Evolutionary conservation across 2,797 vertebrate species (phyloP).

Genomic region (Fringilla coelebs): DNA sequence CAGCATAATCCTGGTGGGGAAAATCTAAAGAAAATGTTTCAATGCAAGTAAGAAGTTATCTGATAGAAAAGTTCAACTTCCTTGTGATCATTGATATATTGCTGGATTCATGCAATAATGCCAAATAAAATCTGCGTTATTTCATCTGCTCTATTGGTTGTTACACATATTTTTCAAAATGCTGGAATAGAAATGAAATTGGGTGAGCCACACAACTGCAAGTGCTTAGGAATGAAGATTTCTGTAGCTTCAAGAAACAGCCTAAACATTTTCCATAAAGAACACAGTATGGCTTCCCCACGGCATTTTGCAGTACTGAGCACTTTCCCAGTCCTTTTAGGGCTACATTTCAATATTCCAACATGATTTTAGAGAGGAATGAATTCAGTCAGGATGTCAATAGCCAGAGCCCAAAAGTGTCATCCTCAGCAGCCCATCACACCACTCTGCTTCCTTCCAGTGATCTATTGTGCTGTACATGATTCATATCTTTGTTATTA

Average conservation of each 20-base stretch:
- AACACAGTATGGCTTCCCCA: neutral
- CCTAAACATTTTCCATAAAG: neutral
- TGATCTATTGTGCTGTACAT: neutral
- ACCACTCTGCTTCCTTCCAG: neutral
- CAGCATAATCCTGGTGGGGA: neutral
- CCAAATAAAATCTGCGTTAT: neutral
- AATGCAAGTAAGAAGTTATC: neutral
- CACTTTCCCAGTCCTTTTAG: neutral
- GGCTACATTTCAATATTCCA: neutral
- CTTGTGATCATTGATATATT: neutral
- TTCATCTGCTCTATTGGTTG: neutral
- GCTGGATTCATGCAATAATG: neutral
- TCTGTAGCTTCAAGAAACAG: neutral
- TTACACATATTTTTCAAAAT: neutral
- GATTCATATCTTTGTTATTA: neutral
- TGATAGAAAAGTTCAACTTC: neutral
- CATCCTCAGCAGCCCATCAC: neutral
- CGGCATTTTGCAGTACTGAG: neutral
- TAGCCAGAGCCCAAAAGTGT: neutral
- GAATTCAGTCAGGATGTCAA: neutral
- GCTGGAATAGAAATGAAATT: neutral
- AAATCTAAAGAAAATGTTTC: conserved; percentile 11
- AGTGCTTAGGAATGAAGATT: neutral
- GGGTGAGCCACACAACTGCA: neutral
- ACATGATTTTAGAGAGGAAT: neutral